phyloP scores from a whole-genome alignment of 2,113 vertebrate species.

The Myocastor coypus region DNA sequence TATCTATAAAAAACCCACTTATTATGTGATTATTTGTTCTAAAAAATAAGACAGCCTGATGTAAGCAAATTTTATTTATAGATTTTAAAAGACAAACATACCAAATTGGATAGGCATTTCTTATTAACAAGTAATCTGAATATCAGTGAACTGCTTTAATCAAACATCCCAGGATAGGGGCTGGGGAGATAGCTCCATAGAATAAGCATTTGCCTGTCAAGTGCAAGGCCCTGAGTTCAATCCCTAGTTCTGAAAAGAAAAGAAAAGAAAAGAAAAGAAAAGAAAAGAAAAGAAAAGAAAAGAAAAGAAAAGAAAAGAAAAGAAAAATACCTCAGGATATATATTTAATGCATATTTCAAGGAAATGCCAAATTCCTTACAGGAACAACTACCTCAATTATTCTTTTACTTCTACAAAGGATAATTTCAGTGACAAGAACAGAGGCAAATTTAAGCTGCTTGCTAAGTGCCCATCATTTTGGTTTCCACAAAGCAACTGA shows the following conservation, averaged over 20 bases:
- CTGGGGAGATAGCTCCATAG: too few relatives aligned
- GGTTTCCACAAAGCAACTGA: neutral
- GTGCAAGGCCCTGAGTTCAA: too few relatives aligned
- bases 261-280: too few relatives aligned
- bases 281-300: too few relatives aligned
- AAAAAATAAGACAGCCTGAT: neutral
- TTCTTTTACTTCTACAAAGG: constrained; percentile 50
- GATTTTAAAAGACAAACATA: neutral
- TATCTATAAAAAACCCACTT: constrained; percentile 46
- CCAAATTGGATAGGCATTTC: constrained; percentile 40
- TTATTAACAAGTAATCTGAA: neutral
- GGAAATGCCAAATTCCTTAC: constrained; percentile 53
- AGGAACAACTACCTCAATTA: constrained; percentile 49
- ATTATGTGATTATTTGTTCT: neutral
- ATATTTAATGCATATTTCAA: neutral
- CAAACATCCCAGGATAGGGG: neutral
- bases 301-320: too few relatives aligned
- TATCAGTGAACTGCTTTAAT: constrained; percentile 30
- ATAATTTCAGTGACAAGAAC: constrained; percentile 47
- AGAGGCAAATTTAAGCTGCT: constrained; percentile 46
- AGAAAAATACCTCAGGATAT: too few relatives aligned
- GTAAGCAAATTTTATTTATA: neutral
- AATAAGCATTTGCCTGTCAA: too few relatives aligned
- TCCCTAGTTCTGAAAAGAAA: too few relatives aligned
- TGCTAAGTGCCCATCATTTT: constrained; percentile 57